Base-by-base conservation (phyloP, 2,113 vertebrate genomes). In the Brachypodius melanocephalos region DNA sequence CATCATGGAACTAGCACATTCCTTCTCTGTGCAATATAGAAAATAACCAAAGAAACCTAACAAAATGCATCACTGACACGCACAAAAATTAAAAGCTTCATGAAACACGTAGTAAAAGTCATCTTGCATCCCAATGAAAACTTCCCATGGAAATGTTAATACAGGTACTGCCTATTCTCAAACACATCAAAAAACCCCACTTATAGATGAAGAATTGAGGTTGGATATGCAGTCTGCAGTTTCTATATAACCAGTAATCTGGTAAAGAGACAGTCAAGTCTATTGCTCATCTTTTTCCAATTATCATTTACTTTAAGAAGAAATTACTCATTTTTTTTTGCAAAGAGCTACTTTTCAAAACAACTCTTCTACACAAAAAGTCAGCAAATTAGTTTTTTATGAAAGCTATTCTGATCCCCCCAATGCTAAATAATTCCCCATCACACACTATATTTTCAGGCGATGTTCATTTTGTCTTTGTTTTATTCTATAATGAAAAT, bases 111-210 rank as follows among this genome's bases (percentile, higher is more conserved):
- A 54, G 6, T 6, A 45, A 80, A 86, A 73, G 49, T 46, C 3
- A 55, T 58, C 16, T 65, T 32, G 10, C 9, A 48, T 17, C 49
- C 46, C 58, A 61, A 4, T 72, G 8, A 83, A 78, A 72, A 65
- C 1, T 2, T 38, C 4, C 17, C 14, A 46, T n/a, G 7, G 43
- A 87, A 71, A 58, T 31, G 1, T 62, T 58, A 25, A 40, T 73
- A 54, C 5, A 58, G 12, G 6, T 48, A 51, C 20, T 75, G 17
- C 3, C 15, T 74, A 12, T 42, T 63, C 29, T 66, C 32, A 76
- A 81, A 36, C 3, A 42, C 21, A 45, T 21, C 2, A 21, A 46
- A 48, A 28, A 26, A 6, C 0, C 40, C 0, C 40, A 32, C 4
- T 40, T 49, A 6, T 1, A 55, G 17, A 69, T 26, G 51, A 77